phyloP scores from a whole-genome alignment of 2,113 vertebrate species.

The Odobenus rosmarus region DNA sequence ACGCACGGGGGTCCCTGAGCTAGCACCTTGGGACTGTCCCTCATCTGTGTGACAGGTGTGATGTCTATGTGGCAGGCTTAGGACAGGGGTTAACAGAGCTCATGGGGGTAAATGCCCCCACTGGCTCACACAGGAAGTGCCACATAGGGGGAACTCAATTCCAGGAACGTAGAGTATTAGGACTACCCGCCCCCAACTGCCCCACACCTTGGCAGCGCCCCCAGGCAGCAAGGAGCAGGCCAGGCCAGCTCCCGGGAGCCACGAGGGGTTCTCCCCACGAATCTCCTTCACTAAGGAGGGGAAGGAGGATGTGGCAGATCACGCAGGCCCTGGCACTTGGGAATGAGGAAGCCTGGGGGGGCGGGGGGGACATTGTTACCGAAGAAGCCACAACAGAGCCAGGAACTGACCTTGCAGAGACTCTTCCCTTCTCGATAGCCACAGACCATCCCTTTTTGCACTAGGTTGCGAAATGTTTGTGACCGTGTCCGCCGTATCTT shows the following conservation, averaged over 20 bases:
- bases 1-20: background rate
- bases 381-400: background rate
- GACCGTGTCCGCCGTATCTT: background rate
- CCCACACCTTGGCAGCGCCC: background rate
- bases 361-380: background rate
- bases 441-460: constrained; percentile 2
- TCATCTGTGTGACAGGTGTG: background rate
- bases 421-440: background rate
- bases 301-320: background rate
- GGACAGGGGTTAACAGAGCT: background rate
- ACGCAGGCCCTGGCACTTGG: background rate
- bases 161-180: background rate
- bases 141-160: background rate
- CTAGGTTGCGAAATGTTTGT: no score
- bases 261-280: background rate
- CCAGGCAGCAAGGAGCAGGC: background rate
- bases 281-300: no score
- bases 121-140: background rate
- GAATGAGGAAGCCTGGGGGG: background rate
- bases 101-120: background rate
- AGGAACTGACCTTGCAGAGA: constrained; percentile 39
- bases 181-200: background rate
- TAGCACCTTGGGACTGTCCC: background rate
- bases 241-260: background rate
- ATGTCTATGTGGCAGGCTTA: background rate